phyloP scores from a whole-genome alignment of 1,140 invertebrate species.

The Atta cephalotes region DNA sequence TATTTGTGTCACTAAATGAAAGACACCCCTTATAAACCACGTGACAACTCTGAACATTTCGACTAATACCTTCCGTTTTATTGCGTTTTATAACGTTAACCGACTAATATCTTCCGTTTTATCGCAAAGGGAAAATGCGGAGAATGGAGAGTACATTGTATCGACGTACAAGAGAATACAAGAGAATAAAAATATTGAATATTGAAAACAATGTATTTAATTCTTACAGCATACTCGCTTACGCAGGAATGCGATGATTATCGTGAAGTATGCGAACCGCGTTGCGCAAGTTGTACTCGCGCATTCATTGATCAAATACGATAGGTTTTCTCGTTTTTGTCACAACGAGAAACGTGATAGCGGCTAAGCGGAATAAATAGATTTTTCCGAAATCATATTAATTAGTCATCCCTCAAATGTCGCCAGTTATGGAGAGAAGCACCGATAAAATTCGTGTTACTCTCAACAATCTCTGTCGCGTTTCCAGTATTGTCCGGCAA shows the following conservation, averaged over 20 bases:
- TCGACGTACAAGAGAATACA: neutral
- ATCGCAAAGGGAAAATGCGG: neutral
- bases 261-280: conserved; percentile 1
- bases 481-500: neutral
- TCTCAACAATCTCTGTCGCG: neutral
- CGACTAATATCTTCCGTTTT: neutral
- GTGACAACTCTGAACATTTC: neutral
- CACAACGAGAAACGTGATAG: neutral
- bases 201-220: conserved; percentile 2
- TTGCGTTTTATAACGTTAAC: neutral
- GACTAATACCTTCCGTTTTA: neutral
- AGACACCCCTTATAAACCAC: neutral
- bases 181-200: neutral
- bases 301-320: neutral
- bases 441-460: neutral
- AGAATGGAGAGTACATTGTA: neutral
- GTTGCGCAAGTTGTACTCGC: too few relatives aligned
- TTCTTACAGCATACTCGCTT: neutral
- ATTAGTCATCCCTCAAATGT: conserved; percentile 26
- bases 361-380: neutral
- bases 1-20: too few relatives aligned
- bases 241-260: conserved; percentile 9
- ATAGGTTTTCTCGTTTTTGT: neutral
- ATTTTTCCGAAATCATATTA: neutral
- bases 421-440: neutral